Percentiles rank a stretch among this genome's conserved stretches.
These are phyloP conservation scores for Acrobasis suavella DNA, from an alignment of 2,888 invertebrate species.

Conservation along the genomic window DNA sequence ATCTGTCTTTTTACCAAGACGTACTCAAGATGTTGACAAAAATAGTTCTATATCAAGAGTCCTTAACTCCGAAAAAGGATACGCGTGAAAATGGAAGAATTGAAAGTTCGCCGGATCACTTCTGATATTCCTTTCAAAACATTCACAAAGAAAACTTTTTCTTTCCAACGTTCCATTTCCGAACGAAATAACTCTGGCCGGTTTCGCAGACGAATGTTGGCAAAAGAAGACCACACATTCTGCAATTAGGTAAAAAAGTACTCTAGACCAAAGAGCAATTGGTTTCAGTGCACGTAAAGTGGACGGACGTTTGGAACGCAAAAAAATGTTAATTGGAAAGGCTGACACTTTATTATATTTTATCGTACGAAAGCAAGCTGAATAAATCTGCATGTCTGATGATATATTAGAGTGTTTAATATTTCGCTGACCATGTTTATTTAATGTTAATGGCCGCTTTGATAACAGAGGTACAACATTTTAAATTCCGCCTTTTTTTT, in stretches of 20 bases:
- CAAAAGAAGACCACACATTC: slow-evolving; percentile 26
- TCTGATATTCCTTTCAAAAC: background rate
- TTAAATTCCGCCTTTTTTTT: background rate
- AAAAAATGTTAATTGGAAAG: slow-evolving; percentile 15
- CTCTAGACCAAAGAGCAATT: slow-evolving; percentile 50
- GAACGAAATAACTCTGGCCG: slow-evolving; percentile 13
- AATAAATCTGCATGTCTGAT: slow-evolving; percentile 26
- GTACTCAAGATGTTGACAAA: background rate
- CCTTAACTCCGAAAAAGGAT: background rate
- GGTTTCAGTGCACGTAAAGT: slow-evolving; percentile 42
- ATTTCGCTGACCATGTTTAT: background rate
- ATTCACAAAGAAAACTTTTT: slow-evolving; percentile 23
- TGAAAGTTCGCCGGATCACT: background rate
- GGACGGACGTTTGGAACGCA: slow-evolving; percentile 2
- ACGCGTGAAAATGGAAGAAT: background rate
- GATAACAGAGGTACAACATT: background rate
- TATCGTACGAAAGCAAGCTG: slow-evolving; percentile 19
- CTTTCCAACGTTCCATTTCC: slow-evolving; percentile 15
- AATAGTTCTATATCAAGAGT: background rate
- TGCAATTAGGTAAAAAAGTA: slow-evolving; percentile 62
- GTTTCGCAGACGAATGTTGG: slow-evolving; percentile 28
- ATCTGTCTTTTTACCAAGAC: background rate
- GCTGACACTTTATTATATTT: slow-evolving; percentile 20
- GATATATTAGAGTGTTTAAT: slow-evolving; percentile 6
- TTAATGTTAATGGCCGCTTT: background rate